A percentile compares a stretch with the other conserved stretches of the same genome.
These are phyloP conservation scores for Coregonus sp. DNA, from an alignment of 2,797 vertebrate species.

Conservation along the genomic window DNA sequence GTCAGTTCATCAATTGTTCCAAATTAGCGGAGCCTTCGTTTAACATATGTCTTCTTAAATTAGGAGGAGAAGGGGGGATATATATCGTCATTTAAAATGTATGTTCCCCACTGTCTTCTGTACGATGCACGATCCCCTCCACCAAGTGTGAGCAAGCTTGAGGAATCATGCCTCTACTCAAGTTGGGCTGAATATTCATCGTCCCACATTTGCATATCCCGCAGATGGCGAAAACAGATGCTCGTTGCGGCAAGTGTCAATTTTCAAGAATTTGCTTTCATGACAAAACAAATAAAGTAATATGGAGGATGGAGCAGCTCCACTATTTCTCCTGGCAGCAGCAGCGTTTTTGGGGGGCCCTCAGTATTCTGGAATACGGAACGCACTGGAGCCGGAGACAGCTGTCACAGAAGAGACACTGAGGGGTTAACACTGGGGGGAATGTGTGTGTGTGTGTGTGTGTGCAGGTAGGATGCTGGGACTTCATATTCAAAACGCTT, in stretches of 20 bases:
- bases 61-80: constrained; percentile 30
- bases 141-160: constrained; percentile 59
- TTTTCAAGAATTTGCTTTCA: constrained; percentile 74
- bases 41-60: constrained; percentile 60
- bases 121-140: constrained; percentile 43
- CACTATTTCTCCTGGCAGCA: constrained; percentile 56
- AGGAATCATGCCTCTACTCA: constrained; percentile 66
- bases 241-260: constrained; percentile 71
- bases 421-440: background rate
- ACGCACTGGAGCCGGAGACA: constrained; percentile 13
- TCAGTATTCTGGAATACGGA: constrained; percentile 5
- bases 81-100: constrained; percentile 42
- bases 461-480: constrained; percentile 6
- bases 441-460: constrained; percentile 11
- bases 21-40: constrained; percentile 73
- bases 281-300: constrained; percentile 79
- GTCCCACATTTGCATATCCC: constrained; percentile 71
- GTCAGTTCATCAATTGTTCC: constrained; percentile 67
- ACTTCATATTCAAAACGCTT: constrained; percentile 1
- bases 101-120: constrained; percentile 24
- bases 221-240: constrained; percentile 79
- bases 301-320: constrained; percentile 67
- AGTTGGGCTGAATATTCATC: constrained; percentile 79
- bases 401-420: background rate
- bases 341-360: background rate